Evolutionary conservation across 2,797 vertebrate genomes (phyloP).

Genomic region (Rhincodon typus): DNA sequence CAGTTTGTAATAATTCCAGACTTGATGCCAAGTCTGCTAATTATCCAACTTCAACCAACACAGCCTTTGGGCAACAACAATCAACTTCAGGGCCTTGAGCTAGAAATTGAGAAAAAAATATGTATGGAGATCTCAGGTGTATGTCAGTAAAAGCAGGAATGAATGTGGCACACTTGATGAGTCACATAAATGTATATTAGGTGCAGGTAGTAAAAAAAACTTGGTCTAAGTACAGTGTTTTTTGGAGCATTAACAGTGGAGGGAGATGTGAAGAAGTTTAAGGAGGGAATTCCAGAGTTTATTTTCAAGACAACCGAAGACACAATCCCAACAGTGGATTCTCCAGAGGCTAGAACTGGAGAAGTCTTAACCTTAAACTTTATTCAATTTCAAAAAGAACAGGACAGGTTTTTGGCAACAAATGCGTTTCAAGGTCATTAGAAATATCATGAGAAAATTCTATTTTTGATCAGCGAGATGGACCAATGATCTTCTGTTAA

Average conservation of each 20-base stretch:
- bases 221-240: neutral
- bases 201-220: neutral
- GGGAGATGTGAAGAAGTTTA: neutral
- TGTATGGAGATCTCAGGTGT: no score
- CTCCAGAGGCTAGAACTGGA: neutral
- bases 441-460: neutral
- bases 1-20: neutral
- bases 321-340: neutral
- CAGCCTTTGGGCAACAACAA: neutral
- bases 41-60: neutral
- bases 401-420: neutral
- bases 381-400: neutral
- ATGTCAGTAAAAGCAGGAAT: neutral
- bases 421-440: neutral
- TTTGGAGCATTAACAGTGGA: neutral
- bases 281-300: neutral
- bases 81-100: neutral
- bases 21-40: neutral
- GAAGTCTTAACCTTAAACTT: neutral
- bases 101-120: neutral
- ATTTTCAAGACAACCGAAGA: neutral
- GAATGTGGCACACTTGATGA: neutral
- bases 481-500: neutral
- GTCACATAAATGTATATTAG: neutral
- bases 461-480: neutral